A percentile compares a stretch with the other conserved stretches of the same genome.
These are phyloP conservation scores for Hemistola chrysoprasaria DNA, from an alignment of 2,888 invertebrate genomes.

Conservation along the genomic window DNA sequence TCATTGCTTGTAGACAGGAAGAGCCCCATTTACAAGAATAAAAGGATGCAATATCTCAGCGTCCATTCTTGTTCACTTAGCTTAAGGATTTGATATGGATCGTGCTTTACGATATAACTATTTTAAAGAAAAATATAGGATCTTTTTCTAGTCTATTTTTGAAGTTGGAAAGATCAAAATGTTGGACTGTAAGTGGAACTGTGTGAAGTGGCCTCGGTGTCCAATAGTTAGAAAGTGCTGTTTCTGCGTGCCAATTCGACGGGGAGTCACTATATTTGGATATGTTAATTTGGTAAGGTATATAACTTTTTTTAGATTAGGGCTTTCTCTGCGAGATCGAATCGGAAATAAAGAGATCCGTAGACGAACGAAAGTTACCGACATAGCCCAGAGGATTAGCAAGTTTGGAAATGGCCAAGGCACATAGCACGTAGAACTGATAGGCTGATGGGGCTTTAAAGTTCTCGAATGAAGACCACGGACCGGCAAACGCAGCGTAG, in stretches of 20 bases:
- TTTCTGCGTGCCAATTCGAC: conserved; percentile 56
- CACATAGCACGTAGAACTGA: too few species aligned
- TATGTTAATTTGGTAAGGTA: conserved; percentile 65
- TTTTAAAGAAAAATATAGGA: conserved; percentile 5
- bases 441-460: too few species aligned
- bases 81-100: conserved; percentile 17
- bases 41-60: conserved; percentile 20
- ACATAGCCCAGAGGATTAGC: too few species aligned
- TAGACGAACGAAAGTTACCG: too few species aligned
- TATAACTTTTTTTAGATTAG: not conserved
- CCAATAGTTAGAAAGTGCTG: conserved; percentile 56
- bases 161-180: too few species aligned
- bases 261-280: conserved; percentile 59
- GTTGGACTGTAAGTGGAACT: conserved; percentile 40
- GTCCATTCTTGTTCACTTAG: conserved; percentile 31
- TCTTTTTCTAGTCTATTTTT: too few species aligned
- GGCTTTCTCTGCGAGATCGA: too few species aligned
- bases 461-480: too few species aligned
- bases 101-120: conserved; percentile 5
- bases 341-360: too few species aligned
- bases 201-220: conserved; percentile 34
- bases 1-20: conserved; percentile 22
- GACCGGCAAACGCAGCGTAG: too few species aligned
- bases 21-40: conserved; percentile 19
- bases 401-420: too few species aligned